Conservation (phyloP, 2,888 invertebrate species). For the Amiota minor region DNA sequence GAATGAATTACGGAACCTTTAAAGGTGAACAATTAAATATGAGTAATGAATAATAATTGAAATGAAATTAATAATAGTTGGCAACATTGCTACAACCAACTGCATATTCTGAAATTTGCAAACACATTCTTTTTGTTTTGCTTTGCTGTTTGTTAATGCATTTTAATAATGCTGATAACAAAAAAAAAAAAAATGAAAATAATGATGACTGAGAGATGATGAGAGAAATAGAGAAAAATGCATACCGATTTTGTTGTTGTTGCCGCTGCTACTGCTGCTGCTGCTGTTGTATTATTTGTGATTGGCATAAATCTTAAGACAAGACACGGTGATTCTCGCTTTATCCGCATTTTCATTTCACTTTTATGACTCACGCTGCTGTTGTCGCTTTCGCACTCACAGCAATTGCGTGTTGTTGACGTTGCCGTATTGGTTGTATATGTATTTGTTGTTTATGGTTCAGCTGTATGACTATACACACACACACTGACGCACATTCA, state of each 20-base stretch:
- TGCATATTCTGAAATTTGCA: not conserved
- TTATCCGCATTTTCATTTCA: conserved; percentile 78
- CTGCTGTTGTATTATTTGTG: conserved; percentile 57
- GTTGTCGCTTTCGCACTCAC: conserved; percentile 67
- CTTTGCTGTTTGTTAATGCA: no score
- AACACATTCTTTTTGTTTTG: no score
- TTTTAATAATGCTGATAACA: no score
- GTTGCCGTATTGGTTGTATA: conserved; percentile 59
- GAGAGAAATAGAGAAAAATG: no score
- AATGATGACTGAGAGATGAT: no score
- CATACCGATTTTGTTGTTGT: conserved; percentile 56
- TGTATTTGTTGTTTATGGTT: conserved; percentile 40
- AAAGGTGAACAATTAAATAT: conserved; percentile 13
- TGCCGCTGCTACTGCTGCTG: conserved; percentile 42
- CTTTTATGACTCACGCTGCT: conserved; percentile 74
- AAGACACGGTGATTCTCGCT: conserved; percentile 79
- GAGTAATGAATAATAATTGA: conserved; percentile 16
- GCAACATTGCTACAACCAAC: not conserved
- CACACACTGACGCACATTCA: not conserved
- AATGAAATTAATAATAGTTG: not conserved
- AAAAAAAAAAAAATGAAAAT: no score
- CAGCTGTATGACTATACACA: conserved; percentile 21
- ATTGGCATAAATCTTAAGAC: conserved; percentile 78
- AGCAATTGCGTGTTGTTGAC: conserved; percentile 59
- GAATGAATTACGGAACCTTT: no score